Percentiles rank a stretch among this genome's conserved stretches.
Evolutionary conservation across 2,797 vertebrate genomes (phyloP).

Genomic region (Hydrolagus colliei): DNA sequence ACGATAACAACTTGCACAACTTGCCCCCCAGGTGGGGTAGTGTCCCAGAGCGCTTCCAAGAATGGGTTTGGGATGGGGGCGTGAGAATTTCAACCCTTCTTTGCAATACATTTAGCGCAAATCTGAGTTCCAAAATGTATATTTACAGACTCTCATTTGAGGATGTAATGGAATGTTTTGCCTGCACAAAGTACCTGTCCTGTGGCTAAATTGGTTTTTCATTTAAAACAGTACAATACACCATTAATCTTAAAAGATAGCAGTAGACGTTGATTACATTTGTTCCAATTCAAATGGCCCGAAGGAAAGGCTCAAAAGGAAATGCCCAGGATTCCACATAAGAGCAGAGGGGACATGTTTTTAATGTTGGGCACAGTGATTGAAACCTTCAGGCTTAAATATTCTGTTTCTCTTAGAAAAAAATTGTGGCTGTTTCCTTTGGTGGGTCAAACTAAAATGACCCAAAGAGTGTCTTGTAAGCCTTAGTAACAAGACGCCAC

Average conservation of each 20-base stretch:
- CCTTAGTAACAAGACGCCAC: background rate
- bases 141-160: background rate
- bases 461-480: background rate
- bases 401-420: no score
- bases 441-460: background rate
- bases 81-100: background rate
- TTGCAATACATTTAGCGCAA: constrained; percentile 18
- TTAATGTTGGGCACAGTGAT: background rate
- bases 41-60: background rate
- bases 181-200: background rate
- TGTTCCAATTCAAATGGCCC: background rate
- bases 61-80: background rate
- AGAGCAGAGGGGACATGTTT: background rate
- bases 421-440: background rate
- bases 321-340: background rate
- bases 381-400: background rate
- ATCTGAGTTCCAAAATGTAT: background rate
- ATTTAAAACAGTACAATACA: background rate
- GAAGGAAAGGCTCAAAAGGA: background rate
- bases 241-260: constrained; percentile 22
- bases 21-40: background rate
- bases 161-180: constrained; percentile 14
- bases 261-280: background rate
- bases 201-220: background rate
- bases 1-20: background rate